phyloP scores from a whole-genome alignment of 2,113 vertebrate species.

The Aspiorhynchus laticeps region DNA sequence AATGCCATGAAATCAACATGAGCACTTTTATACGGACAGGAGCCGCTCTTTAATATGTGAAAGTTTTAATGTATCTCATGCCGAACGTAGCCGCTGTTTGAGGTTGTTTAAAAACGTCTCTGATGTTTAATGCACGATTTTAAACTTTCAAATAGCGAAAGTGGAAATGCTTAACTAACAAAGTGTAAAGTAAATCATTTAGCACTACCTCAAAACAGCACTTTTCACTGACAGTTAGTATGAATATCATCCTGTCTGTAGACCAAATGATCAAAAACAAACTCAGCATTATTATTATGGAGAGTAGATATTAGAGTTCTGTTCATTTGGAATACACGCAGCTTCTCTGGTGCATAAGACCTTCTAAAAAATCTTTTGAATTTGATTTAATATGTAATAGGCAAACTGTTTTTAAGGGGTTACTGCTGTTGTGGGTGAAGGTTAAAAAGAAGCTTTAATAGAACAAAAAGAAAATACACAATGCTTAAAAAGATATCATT shows the following conservation, averaged over 20 bases:
- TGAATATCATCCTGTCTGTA: not conserved
- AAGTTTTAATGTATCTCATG: not conserved
- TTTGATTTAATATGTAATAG: not conserved
- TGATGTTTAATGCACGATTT: not conserved
- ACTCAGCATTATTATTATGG: not conserved
- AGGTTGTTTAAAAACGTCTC: not conserved
- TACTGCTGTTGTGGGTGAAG: not conserved
- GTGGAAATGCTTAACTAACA: not conserved
- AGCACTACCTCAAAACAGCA: not conserved
- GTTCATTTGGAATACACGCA: not conserved
- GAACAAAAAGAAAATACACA: not conserved
- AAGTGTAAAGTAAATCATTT: not conserved
- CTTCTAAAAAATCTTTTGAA: not conserved
- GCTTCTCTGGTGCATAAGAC: not conserved
- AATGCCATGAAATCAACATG: not conserved
- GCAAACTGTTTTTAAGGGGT: not conserved
- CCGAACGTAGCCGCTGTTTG: not conserved
- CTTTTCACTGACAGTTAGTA: not conserved
- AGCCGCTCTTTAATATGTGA: not conserved
- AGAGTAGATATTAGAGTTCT: constrained; percentile 3
- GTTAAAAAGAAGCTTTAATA: not conserved
- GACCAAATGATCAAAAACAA: not conserved
- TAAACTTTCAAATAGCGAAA: not conserved
- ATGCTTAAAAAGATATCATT: not conserved
- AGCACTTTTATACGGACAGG: not conserved